These are phyloP conservation scores for Cyclina sinensis DNA, from an alignment of 1,140 invertebrate species.

Conservation along the genomic window DNA sequence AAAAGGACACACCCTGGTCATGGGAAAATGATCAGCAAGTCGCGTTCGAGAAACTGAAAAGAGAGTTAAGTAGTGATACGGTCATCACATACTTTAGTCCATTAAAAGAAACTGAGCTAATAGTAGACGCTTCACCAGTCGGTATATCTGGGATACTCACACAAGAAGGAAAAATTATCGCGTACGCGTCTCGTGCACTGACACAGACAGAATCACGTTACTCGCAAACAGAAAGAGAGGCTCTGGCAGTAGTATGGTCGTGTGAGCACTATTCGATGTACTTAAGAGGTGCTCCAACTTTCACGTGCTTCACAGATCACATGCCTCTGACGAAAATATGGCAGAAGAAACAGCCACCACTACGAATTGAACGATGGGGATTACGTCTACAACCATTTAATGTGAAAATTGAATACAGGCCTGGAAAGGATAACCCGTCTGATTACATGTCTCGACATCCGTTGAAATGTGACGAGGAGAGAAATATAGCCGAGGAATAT, in stretches of 20 bases:
- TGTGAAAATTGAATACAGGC: conserved; percentile 51
- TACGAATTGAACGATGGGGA: too few relatives aligned
- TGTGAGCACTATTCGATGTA: too few relatives aligned
- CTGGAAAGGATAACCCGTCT: too few relatives aligned
- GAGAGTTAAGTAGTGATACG: conserved; percentile 59
- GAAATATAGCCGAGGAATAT: too few relatives aligned
- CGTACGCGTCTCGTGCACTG: conserved; percentile 41
- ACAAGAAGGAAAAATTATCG: conserved; percentile 41
- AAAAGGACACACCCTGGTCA: conserved; percentile 22
- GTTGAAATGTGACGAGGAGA: background rate
- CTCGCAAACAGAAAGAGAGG: too few relatives aligned
- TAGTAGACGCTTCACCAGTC: too few relatives aligned
- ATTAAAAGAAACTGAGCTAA: too few relatives aligned
- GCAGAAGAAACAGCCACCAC: conserved; percentile 58
- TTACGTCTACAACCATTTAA: conserved; percentile 67
- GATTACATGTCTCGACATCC: conserved; percentile 66
- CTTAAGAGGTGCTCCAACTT: too few relatives aligned
- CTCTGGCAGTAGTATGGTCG: too few relatives aligned
- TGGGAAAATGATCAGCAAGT: too few relatives aligned
- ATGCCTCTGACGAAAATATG: conserved; percentile 46
- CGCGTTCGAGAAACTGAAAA: too few relatives aligned
- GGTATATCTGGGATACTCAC: too few relatives aligned
- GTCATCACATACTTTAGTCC: conserved; percentile 68
- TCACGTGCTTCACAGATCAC: conserved; percentile 50
- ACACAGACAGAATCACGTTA: conserved; percentile 64